Percentiles rank a stretch among this genome's conserved stretches.
phyloP scores from a whole-genome alignment of 2,888 invertebrate genomes.

The Phaonia tiefii region DNA sequence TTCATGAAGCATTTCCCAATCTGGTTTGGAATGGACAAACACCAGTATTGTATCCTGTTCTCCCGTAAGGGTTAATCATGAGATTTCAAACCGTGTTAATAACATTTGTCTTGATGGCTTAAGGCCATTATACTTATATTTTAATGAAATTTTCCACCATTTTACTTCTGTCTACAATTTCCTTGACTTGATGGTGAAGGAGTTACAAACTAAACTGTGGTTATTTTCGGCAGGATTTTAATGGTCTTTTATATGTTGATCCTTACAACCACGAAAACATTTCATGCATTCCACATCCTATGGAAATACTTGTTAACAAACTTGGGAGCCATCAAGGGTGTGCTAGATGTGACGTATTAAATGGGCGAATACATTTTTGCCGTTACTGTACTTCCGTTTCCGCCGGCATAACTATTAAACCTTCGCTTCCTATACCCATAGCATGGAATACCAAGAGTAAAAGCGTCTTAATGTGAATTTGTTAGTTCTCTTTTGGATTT shows the following conservation, averaged over 20 bases:
- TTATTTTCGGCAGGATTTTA: constrained; percentile 3
- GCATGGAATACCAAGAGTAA: neutral
- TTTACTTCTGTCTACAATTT: neutral
- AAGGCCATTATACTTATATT: constrained; percentile 45
- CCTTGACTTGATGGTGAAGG: neutral
- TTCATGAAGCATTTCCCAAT: too few species aligned
- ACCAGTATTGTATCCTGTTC: neutral
- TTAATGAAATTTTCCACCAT: constrained; percentile 27
- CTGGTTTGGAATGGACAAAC: too few species aligned
- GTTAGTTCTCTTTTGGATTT: constrained; percentile 17
- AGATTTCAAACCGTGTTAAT: constrained; percentile 33
- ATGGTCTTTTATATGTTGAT: neutral
- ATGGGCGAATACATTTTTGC: too few species aligned
- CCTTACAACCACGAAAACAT: constrained; percentile 18
- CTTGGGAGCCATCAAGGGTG: too few species aligned
- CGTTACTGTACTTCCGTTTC: neutral
- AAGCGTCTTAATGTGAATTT: constrained; percentile 58
- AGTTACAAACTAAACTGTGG: neutral
- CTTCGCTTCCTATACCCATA: constrained; percentile 25
- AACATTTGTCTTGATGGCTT: constrained; percentile 53
- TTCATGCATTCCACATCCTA: constrained; percentile 2
- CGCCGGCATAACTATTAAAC: neutral
- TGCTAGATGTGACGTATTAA: too few species aligned
- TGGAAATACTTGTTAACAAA: too few species aligned
- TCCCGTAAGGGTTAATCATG: neutral